phyloP scores from a whole-genome alignment of 2,113 vertebrate genomes.

The Dicentrarchus labrax region DNA sequence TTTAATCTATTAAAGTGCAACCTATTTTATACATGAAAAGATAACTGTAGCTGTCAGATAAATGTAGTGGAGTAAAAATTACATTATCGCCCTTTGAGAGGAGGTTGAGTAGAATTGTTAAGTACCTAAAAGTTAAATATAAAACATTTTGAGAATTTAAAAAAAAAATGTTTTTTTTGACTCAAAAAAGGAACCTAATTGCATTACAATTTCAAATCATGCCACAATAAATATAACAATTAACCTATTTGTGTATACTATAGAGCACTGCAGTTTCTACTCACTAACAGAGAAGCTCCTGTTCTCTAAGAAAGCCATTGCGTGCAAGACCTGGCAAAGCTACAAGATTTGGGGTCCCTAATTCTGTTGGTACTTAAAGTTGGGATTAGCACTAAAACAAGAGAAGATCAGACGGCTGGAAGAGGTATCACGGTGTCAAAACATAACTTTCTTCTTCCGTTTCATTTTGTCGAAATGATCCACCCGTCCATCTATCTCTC shows the following conservation, averaged over 20 bases:
- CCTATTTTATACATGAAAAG: not conserved
- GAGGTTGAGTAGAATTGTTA: not conserved
- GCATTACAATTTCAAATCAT: not conserved
- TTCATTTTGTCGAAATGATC: not conserved
- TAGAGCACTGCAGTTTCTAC: conserved; percentile 4
- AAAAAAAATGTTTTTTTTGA: not conserved
- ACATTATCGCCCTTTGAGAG: not conserved
- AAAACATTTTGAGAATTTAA: too few species aligned
- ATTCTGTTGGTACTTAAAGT: conserved; percentile 53
- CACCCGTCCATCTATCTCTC: not conserved
- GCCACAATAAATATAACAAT: not conserved
- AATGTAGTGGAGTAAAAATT: not conserved
- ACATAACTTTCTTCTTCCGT: conserved; percentile 18
- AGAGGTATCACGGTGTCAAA: conserved; percentile 31
- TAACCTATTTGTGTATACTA: not conserved
- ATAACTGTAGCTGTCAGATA: not conserved
- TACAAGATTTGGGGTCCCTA: conserved; percentile 44
- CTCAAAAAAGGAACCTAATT: not conserved
- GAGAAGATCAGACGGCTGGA: conserved; percentile 66
- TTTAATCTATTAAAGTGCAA: not conserved
- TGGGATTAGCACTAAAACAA: conserved; percentile 69
- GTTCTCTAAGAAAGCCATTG: conserved; percentile 34
- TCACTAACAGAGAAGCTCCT: conserved; percentile 17
- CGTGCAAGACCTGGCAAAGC: conserved; percentile 51
- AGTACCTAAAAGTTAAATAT: not conserved